Base-by-base conservation (phyloP, 2,113 vertebrate species). In the Dipodomys ordii region DNA sequence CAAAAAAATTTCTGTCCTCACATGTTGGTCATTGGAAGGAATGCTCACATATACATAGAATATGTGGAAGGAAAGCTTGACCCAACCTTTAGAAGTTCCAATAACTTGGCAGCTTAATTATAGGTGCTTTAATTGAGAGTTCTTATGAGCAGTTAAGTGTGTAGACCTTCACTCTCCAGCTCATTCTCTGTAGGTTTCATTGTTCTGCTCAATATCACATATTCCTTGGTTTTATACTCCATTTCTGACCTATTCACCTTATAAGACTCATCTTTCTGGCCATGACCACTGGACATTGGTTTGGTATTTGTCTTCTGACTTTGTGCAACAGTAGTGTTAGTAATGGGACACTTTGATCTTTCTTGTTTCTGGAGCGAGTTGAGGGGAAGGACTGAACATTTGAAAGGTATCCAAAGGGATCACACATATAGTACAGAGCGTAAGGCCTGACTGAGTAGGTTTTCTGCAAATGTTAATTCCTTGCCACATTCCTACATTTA, bases 221-320 rank as follows among this genome's bases (percentile, higher is more conserved):
- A 62, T 46, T 83, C 16, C 57, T 73, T 87, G 13, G 72, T 87
- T 81, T 81, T 85, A 9, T 18, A 53, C 94, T 81, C 49, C n/a
- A 44, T 73, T 95, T 83, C 62, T 62, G n/a, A 83, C 62, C 12
- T 79, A 32, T 6, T 23, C 18, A 19, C 1, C 6, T 18, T 89
- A 7, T 93, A 92, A 92, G 79, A 92, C 30, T 20, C 22, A 46
- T 68, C 44, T 92, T 92, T 90, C 44, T 78, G 39, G 6, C 32
- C 83, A 13, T 69, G 71, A 86, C 46, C 7, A 35, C 25, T 80
- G 83, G 23, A 60, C 23, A 84, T 57, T 57, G 8, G 87, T 84
- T 91, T 86, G 62, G 28, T 27, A 35, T 57, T 92, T 91, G 16
- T 18, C 19, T 35, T 86, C 28, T 83, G n/a, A 80, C 32, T 84